A percentile compares a stretch with the other conserved stretches of the same genome.
Conservation (phyloP, 2,888 invertebrate genomes). For the Microctonus hyperodae region DNA sequence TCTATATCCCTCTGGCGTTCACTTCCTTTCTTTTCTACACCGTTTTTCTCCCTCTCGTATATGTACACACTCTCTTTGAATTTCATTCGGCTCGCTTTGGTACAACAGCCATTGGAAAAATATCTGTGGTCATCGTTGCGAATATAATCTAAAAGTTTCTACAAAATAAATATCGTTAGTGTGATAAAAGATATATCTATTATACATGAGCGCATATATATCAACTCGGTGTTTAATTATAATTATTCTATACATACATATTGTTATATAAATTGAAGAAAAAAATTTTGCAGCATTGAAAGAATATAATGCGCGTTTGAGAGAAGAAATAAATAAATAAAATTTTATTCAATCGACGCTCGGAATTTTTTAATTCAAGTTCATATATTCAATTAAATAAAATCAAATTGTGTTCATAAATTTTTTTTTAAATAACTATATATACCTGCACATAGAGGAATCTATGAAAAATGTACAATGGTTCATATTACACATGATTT, state of each 20-base stretch:
- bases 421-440: too few species aligned
- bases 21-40: constrained; percentile 31
- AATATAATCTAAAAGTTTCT: neutral
- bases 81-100: constrained; percentile 18
- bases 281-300: too few species aligned
- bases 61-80: constrained; percentile 2
- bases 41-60: constrained; percentile 11
- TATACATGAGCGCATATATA: neutral
- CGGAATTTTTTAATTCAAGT: too few species aligned
- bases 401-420: too few species aligned
- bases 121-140: constrained; percentile 21
- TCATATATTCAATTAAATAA: too few species aligned
- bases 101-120: constrained; percentile 24
- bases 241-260: too few species aligned
- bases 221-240: neutral
- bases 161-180: neutral
- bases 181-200: neutral
- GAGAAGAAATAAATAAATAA: too few species aligned
- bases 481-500: constrained; percentile 18
- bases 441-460: neutral
- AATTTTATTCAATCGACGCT: too few species aligned
- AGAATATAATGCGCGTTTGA: too few species aligned
- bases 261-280: too few species aligned
- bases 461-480: neutral
- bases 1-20: constrained; percentile 26